Conservation (phyloP, 2,797 vertebrate genomes). For the Lutjanus campechanus region DNA sequence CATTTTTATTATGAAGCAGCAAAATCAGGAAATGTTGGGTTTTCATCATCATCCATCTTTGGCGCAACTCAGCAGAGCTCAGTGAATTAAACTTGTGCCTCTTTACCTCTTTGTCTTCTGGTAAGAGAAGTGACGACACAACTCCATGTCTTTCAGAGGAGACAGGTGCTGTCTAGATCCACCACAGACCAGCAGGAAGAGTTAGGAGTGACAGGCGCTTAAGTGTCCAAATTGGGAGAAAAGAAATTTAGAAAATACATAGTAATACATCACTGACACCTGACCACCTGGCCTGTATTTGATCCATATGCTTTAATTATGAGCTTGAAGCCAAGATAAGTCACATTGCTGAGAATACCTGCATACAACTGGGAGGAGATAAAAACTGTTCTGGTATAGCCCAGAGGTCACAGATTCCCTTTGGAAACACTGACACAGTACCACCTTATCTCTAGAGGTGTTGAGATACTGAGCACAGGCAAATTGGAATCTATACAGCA, state of each 20-base stretch:
- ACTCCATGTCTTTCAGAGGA: constrained; percentile 4
- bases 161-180: neutral
- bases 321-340: constrained; percentile 39
- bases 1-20: too few relatives aligned
- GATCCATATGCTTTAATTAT: constrained; percentile 60
- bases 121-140: neutral
- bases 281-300: constrained; percentile 34
- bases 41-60: too few relatives aligned
- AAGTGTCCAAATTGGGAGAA: neutral
- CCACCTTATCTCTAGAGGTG: constrained; percentile 19
- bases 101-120: neutral
- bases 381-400: constrained; percentile 25
- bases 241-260: neutral
- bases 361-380: constrained; percentile 40
- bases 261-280: constrained; percentile 11
- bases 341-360: constrained; percentile 47
- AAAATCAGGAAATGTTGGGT: too few relatives aligned
- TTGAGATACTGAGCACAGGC: constrained; percentile 20
- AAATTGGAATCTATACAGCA: neutral
- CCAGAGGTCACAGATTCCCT: constrained; percentile 45
- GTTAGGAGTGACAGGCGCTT: too few relatives aligned
- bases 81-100: too few relatives aligned
- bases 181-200: neutral
- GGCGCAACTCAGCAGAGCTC: too few relatives aligned
- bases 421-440: constrained; percentile 34